These are phyloP conservation scores for Pseudochirops cupreus DNA, from an alignment of 2,797 vertebrate genomes.

Conservation along the genomic window DNA sequence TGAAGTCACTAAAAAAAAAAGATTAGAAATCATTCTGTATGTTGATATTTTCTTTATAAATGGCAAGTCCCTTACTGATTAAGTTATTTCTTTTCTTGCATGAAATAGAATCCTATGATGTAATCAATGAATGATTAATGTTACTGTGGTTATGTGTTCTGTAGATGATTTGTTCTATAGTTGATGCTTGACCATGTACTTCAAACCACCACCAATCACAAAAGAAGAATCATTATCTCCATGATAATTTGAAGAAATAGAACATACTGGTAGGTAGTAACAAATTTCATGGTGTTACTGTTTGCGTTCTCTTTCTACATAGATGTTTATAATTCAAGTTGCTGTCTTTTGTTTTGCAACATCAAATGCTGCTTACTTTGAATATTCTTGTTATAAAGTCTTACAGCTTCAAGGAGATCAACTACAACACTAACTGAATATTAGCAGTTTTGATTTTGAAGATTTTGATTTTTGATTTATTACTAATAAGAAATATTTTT, in stretches of 20 bases:
- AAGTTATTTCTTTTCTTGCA: background rate
- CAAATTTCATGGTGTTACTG: too few relatives aligned
- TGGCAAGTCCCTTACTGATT: background rate
- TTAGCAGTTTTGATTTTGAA: background rate
- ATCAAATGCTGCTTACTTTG: background rate
- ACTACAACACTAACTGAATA: background rate
- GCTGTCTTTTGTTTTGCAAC: too few relatives aligned
- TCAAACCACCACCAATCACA: too few relatives aligned
- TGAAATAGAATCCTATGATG: slow-evolving; percentile 16
- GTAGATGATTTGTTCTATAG: background rate
- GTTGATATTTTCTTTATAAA: background rate
- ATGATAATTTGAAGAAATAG: too few relatives aligned
- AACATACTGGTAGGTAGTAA: too few relatives aligned
- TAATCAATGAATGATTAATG: background rate
- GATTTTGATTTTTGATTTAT: too few relatives aligned
- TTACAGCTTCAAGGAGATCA: background rate
- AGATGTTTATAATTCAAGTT: too few relatives aligned
- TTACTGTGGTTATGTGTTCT: background rate
- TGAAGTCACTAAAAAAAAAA: background rate
- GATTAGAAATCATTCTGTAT: background rate
- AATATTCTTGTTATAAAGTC: background rate
- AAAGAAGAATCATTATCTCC: too few relatives aligned
- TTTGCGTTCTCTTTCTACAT: too few relatives aligned
- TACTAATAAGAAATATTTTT: background rate
- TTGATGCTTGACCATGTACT: background rate